Evolutionary conservation across 2,888 invertebrate genomes (phyloP).

Genomic region (Limenitis camilla): DNA sequence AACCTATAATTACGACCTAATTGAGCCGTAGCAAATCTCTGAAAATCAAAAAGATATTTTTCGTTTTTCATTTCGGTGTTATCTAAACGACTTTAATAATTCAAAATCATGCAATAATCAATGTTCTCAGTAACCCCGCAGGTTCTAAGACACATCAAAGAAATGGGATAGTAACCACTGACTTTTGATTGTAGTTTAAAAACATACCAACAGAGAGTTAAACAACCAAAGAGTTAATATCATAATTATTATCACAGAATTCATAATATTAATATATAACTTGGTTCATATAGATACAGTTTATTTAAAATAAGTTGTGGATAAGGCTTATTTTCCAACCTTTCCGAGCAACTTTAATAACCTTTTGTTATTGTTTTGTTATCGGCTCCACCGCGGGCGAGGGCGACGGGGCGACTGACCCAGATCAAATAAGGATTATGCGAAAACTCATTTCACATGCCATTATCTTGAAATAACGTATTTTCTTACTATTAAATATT

Average conservation of each 20-base stretch:
- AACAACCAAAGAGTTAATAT: too few species aligned
- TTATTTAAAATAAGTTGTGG: constrained; percentile 11
- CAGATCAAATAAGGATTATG: constrained; percentile 26
- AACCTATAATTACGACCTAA: too few species aligned
- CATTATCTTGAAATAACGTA: constrained; percentile 22
- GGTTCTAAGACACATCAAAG: too few species aligned
- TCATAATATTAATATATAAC: not conserved
- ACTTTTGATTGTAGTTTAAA: too few species aligned
- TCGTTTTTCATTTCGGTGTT: too few species aligned
- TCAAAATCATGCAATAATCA: too few species aligned
- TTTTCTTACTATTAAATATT: constrained; percentile 22
- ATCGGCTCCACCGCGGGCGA: constrained; percentile 17
- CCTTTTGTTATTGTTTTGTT: constrained; percentile 26
- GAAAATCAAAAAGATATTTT: too few species aligned
- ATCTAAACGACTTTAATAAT: too few species aligned
- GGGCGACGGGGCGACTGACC: constrained; percentile 12
- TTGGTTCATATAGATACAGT: not conserved
- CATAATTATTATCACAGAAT: not conserved
- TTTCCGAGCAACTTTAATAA: constrained; percentile 23
- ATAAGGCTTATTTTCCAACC: constrained; percentile 6
- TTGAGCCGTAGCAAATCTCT: too few species aligned
- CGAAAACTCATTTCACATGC: constrained; percentile 24
- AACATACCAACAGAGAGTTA: too few species aligned
- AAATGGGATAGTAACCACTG: too few species aligned
- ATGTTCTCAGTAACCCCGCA: too few species aligned